Evolutionary conservation across 2,888 invertebrate genomes (phyloP).

Genomic region (Julus scandinavius): DNA sequence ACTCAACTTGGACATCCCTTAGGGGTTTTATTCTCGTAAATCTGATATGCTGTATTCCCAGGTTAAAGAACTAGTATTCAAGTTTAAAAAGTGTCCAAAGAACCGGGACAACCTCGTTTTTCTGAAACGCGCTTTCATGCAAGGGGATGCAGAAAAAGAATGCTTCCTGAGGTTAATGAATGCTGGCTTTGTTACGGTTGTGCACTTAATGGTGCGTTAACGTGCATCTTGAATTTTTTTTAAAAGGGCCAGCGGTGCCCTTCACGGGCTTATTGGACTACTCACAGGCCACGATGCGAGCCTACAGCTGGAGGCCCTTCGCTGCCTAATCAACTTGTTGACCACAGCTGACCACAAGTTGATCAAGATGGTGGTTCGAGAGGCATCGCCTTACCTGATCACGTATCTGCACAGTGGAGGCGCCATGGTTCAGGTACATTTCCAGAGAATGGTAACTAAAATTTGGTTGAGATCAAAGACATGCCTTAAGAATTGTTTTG

Average conservation of each 20-base stretch:
- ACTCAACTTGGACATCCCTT: not conserved
- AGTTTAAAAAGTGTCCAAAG: constrained; percentile 40
- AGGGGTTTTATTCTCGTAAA: not conserved
- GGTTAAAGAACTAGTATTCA: constrained; percentile 35
- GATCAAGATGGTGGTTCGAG: constrained; percentile 48
- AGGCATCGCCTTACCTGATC: constrained; percentile 54
- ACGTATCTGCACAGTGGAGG: constrained; percentile 52
- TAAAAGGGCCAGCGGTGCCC: constrained; percentile 53
- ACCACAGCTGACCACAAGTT: constrained; percentile 51
- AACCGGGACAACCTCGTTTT: not conserved
- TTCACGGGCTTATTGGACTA: constrained; percentile 53
- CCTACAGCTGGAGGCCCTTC: constrained; percentile 54
- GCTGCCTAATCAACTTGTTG: constrained; percentile 55
- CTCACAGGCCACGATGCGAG: constrained; percentile 53
- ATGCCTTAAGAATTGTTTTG: not conserved
- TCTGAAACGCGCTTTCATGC: constrained; percentile 48
- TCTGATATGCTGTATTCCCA: not conserved
- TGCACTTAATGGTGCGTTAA: not conserved
- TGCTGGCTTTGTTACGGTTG: not conserved
- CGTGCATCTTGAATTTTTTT: not conserved
- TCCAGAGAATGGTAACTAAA: not conserved
- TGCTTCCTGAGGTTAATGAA: constrained; percentile 46
- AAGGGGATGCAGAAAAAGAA: not conserved
- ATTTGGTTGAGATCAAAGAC: not conserved
- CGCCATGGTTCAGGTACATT: constrained; percentile 40